Evolutionary conservation across 2,797 vertebrate species (phyloP), one percentile per base, ranked within the genome.

Genomic region (Pipistrellus pygmaeus): DNA sequence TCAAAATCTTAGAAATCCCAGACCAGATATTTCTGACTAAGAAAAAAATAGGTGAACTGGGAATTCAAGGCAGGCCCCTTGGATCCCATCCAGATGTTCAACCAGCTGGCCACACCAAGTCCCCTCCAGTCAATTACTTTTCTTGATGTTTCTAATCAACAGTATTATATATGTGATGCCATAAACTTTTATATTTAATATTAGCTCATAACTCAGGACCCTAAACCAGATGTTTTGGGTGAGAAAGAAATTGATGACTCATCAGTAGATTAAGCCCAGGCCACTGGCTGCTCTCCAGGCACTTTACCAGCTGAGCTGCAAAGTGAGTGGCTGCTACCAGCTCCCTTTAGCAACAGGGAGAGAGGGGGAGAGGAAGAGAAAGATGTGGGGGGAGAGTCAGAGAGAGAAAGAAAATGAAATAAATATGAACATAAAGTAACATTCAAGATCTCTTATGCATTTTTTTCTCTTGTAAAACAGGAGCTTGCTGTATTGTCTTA

Each of bases 171-270:
- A 98, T 98, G 98, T 94, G 98, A 98, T 98, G 97, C 98, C 97
- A 98, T 98, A 98, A 98, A 98, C 97, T 97, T 98, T 98, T 98
- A 98, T 97, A 98, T 97, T 98, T 98, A 98, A 98, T 98, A 98
- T 98, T 98, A 98, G 98, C 98, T 98, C 98, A 98, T 98, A 98
- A 98, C 96, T 98, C 98, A 98, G 97, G 96, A 96, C 97, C 97
- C 97, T 75, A 97, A 98, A 97, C 97, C 98, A 98, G 98, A 98
- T 98, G 98, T 97, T 98, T 98, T 92, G 97, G 98, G 98, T 98
- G 98, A 98, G 98, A 98, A 98, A 98, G 97, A 98, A 98, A 98
- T 98, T 98, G 98, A 98, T 98, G 98, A 98, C 97, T 98, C 98
- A 98, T 98, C 98, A 97, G 97, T 97, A 95, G 98, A 98, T 97